Conservation (phyloP, 2,888 invertebrate genomes). For the Bursaphelenchus okinawaensis region DNA sequence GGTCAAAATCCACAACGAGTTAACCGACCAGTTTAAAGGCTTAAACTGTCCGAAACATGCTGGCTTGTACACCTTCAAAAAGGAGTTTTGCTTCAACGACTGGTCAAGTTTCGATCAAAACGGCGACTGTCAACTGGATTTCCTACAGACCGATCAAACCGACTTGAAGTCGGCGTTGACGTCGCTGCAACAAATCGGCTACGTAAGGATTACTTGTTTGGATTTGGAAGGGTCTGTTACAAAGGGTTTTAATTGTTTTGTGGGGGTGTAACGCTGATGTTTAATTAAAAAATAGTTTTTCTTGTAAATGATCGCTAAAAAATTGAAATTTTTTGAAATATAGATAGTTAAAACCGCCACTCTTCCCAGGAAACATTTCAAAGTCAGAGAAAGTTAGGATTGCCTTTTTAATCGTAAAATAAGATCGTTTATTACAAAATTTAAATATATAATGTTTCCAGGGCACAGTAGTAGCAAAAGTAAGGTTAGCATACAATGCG, state of each 20-base stretch:
- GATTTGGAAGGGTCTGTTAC: no score
- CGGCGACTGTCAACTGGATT: constrained; percentile 57
- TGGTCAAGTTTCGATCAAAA: constrained; percentile 56
- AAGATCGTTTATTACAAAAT: no score
- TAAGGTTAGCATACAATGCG: constrained; percentile 54
- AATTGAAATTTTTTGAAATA: no score
- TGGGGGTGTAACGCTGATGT: not conserved
- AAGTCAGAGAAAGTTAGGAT: no score
- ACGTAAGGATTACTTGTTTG: constrained; percentile 47
- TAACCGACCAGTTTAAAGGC: constrained; percentile 44
- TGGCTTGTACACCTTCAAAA: constrained; percentile 53
- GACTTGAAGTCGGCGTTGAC: constrained; percentile 53
- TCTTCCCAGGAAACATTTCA: no score
- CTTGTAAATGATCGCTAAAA: not conserved
- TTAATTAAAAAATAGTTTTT: not conserved
- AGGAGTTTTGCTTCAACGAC: constrained; percentile 58
- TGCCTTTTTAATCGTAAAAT: no score
- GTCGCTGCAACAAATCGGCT: constrained; percentile 55
- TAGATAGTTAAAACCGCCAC: no score
- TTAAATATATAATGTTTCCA: constrained; percentile 20
- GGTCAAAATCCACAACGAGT: constrained; percentile 1
- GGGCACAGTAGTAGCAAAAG: constrained; percentile 57
- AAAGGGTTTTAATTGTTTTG: not conserved
- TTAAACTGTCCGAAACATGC: constrained; percentile 53
- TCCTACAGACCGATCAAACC: constrained; percentile 42